These are phyloP conservation scores for Ptilodon capucinus DNA, from an alignment of 2,888 invertebrate species.

Conservation along the genomic window DNA sequence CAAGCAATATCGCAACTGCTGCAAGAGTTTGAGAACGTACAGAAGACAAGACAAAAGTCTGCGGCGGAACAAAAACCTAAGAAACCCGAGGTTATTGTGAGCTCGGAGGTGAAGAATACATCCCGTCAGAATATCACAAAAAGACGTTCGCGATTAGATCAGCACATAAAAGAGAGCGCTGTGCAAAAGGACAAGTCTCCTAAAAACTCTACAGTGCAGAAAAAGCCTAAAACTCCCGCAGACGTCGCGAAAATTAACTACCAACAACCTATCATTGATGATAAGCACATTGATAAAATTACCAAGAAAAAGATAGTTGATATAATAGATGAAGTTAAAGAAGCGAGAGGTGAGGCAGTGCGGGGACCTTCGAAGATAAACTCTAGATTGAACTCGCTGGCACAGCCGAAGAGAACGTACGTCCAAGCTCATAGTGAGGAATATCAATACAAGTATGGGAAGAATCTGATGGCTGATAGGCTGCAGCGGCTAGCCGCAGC, in stretches of 20 bases:
- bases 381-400: slow-evolving; percentile 62
- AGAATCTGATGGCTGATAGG: slow-evolving; percentile 47
- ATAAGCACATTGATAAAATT: slow-evolving; percentile 36
- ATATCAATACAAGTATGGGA: slow-evolving; percentile 51
- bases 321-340: slow-evolving; percentile 68
- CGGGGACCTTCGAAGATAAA: slow-evolving; percentile 59
- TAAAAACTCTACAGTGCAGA: slow-evolving; percentile 14
- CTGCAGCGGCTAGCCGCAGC: slow-evolving; percentile 43
- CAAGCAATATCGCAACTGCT: slow-evolving; percentile 70
- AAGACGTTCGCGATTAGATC: slow-evolving; percentile 47
- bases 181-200: slow-evolving; percentile 19
- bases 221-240: slow-evolving; percentile 21
- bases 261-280: slow-evolving; percentile 30
- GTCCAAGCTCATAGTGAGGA: slow-evolving; percentile 62
- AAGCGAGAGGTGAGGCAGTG: slow-evolving; percentile 74
- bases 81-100: slow-evolving; percentile 37
- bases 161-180: slow-evolving; percentile 35
- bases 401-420: slow-evolving; percentile 67
- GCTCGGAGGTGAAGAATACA: slow-evolving; percentile 32
- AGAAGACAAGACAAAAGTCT: slow-evolving; percentile 53
- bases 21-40: slow-evolving; percentile 64
- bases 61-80: slow-evolving; percentile 41
- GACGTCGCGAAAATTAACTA: slow-evolving; percentile 30
- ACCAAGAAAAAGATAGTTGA: slow-evolving; percentile 55
- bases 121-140: slow-evolving; percentile 35